Conservation (phyloP, 2,113 vertebrate species). For the Callorhinus ursinus region DNA sequence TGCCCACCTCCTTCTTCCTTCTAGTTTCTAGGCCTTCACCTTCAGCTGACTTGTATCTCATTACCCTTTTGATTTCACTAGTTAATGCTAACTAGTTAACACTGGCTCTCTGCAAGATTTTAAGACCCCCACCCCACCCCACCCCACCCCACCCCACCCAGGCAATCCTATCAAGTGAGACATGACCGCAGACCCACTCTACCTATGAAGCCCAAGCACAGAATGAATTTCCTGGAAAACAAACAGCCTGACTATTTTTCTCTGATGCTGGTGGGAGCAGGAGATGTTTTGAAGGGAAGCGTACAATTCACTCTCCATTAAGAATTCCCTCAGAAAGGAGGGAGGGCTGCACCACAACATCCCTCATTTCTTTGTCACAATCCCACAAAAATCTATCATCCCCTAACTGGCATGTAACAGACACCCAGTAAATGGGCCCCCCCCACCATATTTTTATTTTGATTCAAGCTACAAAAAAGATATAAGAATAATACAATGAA, state of each 20-base stretch:
- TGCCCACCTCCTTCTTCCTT: neutral
- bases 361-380: neutral
- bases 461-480: neutral
- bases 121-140: neutral
- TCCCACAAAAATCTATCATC: neutral
- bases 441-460: neutral
- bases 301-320: neutral
- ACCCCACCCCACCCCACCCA: neutral
- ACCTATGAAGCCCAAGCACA: neutral
- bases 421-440: neutral
- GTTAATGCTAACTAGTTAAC: neutral
- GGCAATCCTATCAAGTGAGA: neutral
- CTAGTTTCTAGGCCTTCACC: neutral
- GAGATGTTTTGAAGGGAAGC: neutral
- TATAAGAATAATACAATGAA: neutral
- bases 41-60: neutral
- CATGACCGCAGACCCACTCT: neutral
- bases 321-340: neutral
- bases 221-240: neutral
- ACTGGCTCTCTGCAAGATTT: neutral
- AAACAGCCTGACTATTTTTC: neutral
- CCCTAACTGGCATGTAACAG: neutral
- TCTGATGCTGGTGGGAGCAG: neutral
- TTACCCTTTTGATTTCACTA: neutral
- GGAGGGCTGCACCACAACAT: neutral